Conservation (phyloP, 2,113 vertebrate genomes). For the Ibidorhyncha struthersii region DNA sequence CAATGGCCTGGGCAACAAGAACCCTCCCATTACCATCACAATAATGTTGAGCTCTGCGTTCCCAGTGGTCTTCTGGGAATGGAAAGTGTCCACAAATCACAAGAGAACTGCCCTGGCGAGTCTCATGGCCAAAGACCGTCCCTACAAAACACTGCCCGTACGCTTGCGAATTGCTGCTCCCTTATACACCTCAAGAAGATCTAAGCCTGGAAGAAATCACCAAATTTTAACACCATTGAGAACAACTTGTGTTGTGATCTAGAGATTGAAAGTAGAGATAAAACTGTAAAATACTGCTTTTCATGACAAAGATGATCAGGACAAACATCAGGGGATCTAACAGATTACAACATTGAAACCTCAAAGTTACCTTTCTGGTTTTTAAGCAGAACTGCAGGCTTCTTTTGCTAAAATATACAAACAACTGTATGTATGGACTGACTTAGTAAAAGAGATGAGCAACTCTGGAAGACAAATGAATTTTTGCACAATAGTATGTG, state of each 20-base stretch:
- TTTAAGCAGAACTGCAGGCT: not conserved
- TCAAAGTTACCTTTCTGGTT: not conserved
- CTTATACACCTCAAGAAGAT: not conserved
- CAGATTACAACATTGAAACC: not conserved
- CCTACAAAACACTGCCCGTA: not conserved
- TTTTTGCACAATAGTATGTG: not conserved
- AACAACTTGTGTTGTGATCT: not conserved
- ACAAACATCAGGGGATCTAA: not conserved
- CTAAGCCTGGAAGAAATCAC: not conserved
- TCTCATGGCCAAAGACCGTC: fast-evolving
- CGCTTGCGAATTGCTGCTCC: not conserved
- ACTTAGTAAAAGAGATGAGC: not conserved
- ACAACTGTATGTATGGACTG: not conserved
- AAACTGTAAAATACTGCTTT: not conserved
- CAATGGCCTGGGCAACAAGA: not conserved
- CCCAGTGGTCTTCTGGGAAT: not conserved
- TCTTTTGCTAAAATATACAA: not conserved
- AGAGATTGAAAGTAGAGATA: not conserved
- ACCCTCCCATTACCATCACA: not conserved
- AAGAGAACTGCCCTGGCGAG: not conserved
- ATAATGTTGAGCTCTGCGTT: not conserved
- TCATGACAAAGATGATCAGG: not conserved
- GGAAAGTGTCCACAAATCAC: not conserved
- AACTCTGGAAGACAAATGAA: not conserved
- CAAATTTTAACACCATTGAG: not conserved